Conservation (phyloP, 2,797 vertebrate genomes). For the Thaleichthys pacificus region DNA sequence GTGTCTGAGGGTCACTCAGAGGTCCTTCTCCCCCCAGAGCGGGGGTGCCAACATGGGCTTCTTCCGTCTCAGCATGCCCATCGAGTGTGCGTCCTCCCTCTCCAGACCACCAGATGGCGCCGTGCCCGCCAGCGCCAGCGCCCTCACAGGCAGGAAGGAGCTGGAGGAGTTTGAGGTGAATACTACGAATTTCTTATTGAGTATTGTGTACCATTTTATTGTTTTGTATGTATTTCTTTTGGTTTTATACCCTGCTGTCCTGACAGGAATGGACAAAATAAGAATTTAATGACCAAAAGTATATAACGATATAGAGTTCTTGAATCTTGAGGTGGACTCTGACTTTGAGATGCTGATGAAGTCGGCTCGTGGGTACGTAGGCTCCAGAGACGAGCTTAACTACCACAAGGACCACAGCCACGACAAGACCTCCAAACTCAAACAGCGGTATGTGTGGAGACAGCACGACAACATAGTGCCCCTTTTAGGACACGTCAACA, state of each 20-base stretch:
- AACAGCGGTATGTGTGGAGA: conserved; percentile 81
- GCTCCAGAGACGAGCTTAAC: conserved; percentile 87
- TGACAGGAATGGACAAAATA: too few relatives aligned
- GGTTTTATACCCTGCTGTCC: too few relatives aligned
- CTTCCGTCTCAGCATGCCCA: conserved; percentile 91
- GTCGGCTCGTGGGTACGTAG: conserved; percentile 85
- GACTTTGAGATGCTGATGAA: conserved; percentile 96
- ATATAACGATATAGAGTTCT: too few relatives aligned
- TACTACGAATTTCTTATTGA: too few relatives aligned
- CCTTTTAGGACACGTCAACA: not conserved
- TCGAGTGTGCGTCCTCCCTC: conserved; percentile 86
- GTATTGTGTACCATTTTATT: too few relatives aligned
- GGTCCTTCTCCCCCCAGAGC: conserved; percentile 78
- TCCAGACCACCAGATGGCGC: conserved; percentile 73
- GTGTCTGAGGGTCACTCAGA: conserved; percentile 88
- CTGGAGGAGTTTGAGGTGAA: conserved; percentile 80
- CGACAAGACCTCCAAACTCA: conserved; percentile 91
- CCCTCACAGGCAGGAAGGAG: conserved; percentile 80
- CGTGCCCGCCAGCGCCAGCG: conserved; percentile 69
- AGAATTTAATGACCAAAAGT: too few relatives aligned
- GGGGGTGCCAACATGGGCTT: conserved; percentile 83
- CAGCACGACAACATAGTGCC: not conserved
- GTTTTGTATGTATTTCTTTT: too few relatives aligned
- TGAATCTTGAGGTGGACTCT: conserved; percentile 73
- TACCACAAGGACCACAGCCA: conserved; percentile 92